phyloP scores from a whole-genome alignment of 2,888 invertebrate genomes.

The Eupithecia vulgata region DNA sequence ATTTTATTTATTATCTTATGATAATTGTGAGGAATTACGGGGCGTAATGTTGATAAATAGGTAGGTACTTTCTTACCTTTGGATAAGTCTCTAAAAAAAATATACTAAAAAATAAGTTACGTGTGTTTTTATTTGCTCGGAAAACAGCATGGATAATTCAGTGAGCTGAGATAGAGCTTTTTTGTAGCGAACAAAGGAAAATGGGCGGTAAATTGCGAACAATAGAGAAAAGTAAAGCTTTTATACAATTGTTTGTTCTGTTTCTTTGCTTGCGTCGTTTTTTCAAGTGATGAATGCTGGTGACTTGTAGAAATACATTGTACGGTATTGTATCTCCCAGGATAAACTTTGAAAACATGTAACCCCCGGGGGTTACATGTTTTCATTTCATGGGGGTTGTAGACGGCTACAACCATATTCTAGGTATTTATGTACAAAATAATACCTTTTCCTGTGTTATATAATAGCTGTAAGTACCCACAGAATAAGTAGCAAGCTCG shows the following conservation, averaged over 20 bases:
- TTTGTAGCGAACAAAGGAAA: constrained; percentile 27
- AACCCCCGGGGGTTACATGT: no score
- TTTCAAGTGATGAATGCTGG: neutral
- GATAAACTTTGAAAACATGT: neutral
- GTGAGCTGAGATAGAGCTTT: neutral
- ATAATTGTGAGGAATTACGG: no score
- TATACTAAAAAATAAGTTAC: neutral
- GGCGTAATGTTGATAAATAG: no score
- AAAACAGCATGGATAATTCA: neutral
- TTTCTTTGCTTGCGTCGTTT: constrained; percentile 1
- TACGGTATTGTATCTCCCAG: neutral
- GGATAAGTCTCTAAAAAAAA: neutral
- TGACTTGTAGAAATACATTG: constrained; percentile 4
- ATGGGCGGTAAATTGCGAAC: constrained; percentile 13
- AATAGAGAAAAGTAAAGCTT: constrained; percentile 13
- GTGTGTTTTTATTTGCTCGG: neutral
- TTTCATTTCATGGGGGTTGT: no score
- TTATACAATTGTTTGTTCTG: constrained; percentile 4
- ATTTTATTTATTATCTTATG: neutral
- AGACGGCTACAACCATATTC: neutral
- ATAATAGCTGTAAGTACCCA: neutral
- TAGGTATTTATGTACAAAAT: neutral
- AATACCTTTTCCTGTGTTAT: neutral
- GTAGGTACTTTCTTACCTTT: no score
- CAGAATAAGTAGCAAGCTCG: neutral